A percentile compares a stretch with the other conserved stretches of the same genome.
Evolutionary conservation across 2,113 vertebrate genomes (phyloP).

Genomic region (Hyaena hyaena): DNA sequence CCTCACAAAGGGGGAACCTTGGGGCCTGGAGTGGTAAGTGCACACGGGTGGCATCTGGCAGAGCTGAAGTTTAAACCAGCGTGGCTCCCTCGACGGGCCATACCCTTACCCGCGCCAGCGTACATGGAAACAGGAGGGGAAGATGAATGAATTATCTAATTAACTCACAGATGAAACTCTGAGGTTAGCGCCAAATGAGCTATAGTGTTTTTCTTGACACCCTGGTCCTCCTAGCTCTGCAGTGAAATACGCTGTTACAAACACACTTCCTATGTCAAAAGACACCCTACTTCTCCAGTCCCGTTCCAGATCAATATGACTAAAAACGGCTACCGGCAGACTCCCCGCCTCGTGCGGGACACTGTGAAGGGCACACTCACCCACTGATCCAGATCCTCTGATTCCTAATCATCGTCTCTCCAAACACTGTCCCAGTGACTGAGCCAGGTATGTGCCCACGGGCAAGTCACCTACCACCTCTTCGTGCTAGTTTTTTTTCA

Average conservation of each 20-base stretch:
- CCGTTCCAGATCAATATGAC: background rate
- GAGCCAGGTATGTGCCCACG: background rate
- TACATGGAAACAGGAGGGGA: background rate
- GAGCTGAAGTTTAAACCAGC: background rate
- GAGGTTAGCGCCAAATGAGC: background rate
- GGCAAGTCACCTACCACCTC: background rate
- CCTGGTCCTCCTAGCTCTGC: background rate
- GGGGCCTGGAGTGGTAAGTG: background rate
- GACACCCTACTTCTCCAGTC: background rate
- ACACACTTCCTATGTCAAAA: background rate
- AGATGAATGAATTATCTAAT: background rate
- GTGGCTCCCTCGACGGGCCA: rapidly evolving
- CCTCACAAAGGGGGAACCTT: background rate
- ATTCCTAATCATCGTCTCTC: background rate
- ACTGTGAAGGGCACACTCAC: background rate
- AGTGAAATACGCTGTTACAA: background rate
- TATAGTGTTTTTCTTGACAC: background rate
- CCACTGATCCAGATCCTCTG: background rate
- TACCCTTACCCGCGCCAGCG: background rate
- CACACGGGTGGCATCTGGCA: background rate
- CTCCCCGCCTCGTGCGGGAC: background rate
- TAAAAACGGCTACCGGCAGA: background rate
- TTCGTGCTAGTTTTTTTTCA: background rate
- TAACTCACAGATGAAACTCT: background rate
- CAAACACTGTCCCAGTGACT: background rate